Evolutionary conservation across 2,113 vertebrate genomes (phyloP).

Genomic region (Equus przewalskii): DNA sequence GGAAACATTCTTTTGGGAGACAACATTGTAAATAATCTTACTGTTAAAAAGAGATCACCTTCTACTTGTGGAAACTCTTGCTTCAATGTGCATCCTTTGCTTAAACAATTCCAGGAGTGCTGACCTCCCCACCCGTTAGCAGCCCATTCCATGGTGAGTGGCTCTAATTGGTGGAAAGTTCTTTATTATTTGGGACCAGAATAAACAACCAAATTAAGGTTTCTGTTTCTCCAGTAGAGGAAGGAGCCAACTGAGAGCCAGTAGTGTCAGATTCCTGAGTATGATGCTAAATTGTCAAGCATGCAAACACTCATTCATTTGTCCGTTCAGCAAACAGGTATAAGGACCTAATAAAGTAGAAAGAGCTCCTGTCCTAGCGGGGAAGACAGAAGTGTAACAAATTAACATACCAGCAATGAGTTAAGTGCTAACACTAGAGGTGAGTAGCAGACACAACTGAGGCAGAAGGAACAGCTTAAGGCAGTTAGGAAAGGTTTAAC

Average conservation of each 20-base stretch:
- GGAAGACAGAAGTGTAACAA: not conserved
- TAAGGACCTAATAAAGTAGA: not conserved
- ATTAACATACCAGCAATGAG: not conserved
- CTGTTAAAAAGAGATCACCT: not conserved
- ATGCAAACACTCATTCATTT: not conserved
- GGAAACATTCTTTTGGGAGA: not conserved
- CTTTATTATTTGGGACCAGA: not conserved
- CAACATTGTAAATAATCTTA: not conserved
- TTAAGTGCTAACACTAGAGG: not conserved
- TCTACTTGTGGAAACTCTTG: not conserved
- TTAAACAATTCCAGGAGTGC: not conserved
- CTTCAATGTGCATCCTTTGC: not conserved
- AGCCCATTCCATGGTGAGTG: not conserved
- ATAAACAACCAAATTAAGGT: not conserved
- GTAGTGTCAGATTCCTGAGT: not conserved
- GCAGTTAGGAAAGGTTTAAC: not conserved
- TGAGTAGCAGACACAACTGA: not conserved
- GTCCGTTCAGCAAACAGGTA: not conserved
- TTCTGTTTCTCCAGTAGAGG: conserved; percentile 2
- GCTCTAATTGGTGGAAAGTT: not conserved
- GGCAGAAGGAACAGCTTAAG: not conserved
- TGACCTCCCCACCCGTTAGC: not conserved
- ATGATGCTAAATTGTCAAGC: not conserved
- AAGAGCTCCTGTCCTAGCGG: not conserved
- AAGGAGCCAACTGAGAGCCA: not conserved